Base-by-base conservation (phyloP, 2,888 invertebrate genomes). In the Busseola fusca region DNA sequence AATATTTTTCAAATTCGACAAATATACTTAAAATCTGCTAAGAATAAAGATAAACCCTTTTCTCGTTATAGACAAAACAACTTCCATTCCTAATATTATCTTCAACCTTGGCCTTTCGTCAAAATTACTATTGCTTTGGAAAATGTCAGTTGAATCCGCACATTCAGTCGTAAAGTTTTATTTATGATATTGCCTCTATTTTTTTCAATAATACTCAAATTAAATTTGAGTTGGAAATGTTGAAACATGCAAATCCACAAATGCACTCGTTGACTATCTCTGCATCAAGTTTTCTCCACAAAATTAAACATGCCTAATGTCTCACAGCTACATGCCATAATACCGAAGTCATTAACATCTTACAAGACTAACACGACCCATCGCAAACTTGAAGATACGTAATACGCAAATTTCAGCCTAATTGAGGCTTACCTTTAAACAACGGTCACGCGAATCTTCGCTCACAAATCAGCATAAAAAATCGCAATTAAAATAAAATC, bases 91-190 rank as follows among this genome's bases (percentile, higher is more conserved):
- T 30, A 64, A 57, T 25, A 70, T 66, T 50, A 62, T 6, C 30
- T 30, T 59, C 30, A 67, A 14, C 77, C 81, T 78, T 78, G 66
- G 40, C 81, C 77, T 78, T 78, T 78, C 6, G 34, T 67, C n/a
- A n/a, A 78, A 69, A 64, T 64, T 18, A 64, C 27, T 64, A 58
- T 64, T 71, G 45, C 76, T 70, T 40, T 34, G 50, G 76, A 64
- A 77, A 81, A 81, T 81, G 78, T 71, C 78, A 76, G 78, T 40
- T 57, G 54, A 74, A 68, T 25, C 50, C 3, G 37, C 27, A 54
- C 37, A 64, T 58, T 37, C 34, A 72, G 52, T 65, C 67, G 62
- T 81, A 48, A 67, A 60, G n/a, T 50, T 76, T 69, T 66, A 76
- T 76, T 14, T 2, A 34, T 34, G 34, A 34, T 75, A 63, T 42